Evolutionary conservation across 2,113 vertebrate species (phyloP).

Genomic region (Cyrtonyx montezumae): DNA sequence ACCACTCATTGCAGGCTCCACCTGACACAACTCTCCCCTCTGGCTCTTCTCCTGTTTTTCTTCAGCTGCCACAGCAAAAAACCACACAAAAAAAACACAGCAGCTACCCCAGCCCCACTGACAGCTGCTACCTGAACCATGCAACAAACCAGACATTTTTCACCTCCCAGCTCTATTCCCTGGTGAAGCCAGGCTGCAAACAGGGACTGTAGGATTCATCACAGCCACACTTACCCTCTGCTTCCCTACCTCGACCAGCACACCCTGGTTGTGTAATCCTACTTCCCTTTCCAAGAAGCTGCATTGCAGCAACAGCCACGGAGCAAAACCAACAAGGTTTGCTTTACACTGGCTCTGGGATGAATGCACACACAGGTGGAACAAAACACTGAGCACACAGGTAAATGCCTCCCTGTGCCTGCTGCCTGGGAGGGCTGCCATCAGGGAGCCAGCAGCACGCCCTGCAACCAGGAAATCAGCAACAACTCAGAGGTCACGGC

Average conservation of each 20-base stretch:
- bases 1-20: neutral
- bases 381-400: fast-evolving
- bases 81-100: neutral
- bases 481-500: neutral
- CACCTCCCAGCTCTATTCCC: neutral
- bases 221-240: slow-evolving; percentile 8
- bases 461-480: neutral
- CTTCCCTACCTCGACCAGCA: slow-evolving; percentile 15
- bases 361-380: neutral
- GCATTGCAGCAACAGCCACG: slow-evolving; percentile 55
- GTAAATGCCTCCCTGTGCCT: neutral
- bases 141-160: neutral
- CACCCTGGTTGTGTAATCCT: slow-evolving; percentile 28
- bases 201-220: neutral
- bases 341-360: neutral
- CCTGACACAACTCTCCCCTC: neutral
- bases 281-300: slow-evolving; percentile 30
- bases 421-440: fast-evolving
- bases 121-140: neutral
- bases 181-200: neutral
- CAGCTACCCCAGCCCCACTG: neutral
- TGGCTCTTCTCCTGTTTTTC: neutral
- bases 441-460: fast-evolving
- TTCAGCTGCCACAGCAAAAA: neutral
- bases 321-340: slow-evolving; percentile 17